These are phyloP conservation scores for Otolemur crassicaudatus DNA, from an alignment of 2,797 vertebrate species.

Conservation along the genomic window DNA sequence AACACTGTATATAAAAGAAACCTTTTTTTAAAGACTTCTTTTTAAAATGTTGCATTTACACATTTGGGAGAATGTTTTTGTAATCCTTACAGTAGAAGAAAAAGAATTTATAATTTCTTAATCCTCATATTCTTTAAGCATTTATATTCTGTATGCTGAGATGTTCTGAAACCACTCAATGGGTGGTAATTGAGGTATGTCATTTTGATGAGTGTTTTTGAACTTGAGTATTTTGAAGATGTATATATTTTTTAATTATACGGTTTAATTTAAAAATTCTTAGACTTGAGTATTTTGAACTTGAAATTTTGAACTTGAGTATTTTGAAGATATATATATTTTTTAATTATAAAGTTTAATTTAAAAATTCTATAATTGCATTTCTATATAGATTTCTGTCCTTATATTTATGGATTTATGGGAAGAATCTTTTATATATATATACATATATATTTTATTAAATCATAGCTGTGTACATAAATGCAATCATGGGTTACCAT, in stretches of 20 bases:
- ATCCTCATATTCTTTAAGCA: conserved; percentile 41
- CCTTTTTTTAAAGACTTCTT: neutral
- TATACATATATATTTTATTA: too few species aligned
- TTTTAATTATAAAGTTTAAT: neutral
- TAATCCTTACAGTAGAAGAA: neutral
- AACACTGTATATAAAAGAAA: neutral
- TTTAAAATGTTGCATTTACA: neutral
- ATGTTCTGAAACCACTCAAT: neutral
- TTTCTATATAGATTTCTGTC: neutral
- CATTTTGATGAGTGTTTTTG: neutral
- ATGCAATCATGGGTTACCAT: too few species aligned
- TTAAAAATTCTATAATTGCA: neutral
- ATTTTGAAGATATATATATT: conserved; percentile 8
- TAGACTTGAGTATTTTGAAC: neutral
- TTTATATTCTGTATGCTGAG: neutral
- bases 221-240: neutral
- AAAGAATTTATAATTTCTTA: neutral
- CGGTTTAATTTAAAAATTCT: neutral
- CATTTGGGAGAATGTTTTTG: neutral
- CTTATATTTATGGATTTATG: neutral
- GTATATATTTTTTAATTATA: neutral
- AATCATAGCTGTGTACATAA: too few species aligned
- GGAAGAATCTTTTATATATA: neutral
- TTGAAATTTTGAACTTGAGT: neutral
- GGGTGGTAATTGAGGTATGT: neutral